These are phyloP conservation scores for Thalassoma bifasciatum DNA, from an alignment of 2,113 vertebrate genomes.

Conservation along the genomic window DNA sequence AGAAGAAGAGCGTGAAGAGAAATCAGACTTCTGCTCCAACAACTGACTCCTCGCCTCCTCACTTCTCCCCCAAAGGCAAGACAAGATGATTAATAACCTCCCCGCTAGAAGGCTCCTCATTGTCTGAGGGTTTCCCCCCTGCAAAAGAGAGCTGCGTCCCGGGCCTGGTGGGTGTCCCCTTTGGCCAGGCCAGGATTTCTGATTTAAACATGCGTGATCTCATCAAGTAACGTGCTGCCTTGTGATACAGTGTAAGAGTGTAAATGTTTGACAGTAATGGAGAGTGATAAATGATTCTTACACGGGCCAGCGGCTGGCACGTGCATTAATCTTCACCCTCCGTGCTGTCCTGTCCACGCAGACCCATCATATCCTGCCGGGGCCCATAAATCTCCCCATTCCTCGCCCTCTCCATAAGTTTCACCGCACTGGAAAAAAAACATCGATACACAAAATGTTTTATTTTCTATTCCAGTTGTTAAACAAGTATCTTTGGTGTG, in stretches of 20 bases:
- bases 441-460: slow-evolving; percentile 10
- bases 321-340: slow-evolving; percentile 94
- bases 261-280: slow-evolving; percentile 98
- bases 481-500: slow-evolving; percentile 1
- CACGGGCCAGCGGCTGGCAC: slow-evolving; percentile 94
- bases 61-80: slow-evolving; percentile 97
- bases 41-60: slow-evolving; percentile 85
- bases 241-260: slow-evolving; percentile 91
- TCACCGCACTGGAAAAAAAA: slow-evolving; percentile 32
- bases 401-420: slow-evolving; percentile 76
- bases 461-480: slow-evolving; percentile 12
- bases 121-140: slow-evolving; percentile 45
- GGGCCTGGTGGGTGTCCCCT: slow-evolving; percentile 60
- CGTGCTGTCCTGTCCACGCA: slow-evolving; percentile 90
- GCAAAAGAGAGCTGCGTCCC: slow-evolving; percentile 49
- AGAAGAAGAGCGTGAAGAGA: slow-evolving; percentile 96
- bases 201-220: slow-evolving; percentile 73
- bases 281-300: slow-evolving; percentile 97
- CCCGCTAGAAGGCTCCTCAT: slow-evolving; percentile 61
- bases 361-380: slow-evolving; percentile 83
- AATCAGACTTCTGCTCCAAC: slow-evolving; percentile 77
- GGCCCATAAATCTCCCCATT: slow-evolving; percentile 80
- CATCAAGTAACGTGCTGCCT: slow-evolving; percentile 76
- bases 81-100: slow-evolving; percentile 80
- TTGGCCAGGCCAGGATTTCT: slow-evolving; percentile 43